Conservation (phyloP, 2,797 vertebrate species). For the Stomatorhinus walkeri region DNA sequence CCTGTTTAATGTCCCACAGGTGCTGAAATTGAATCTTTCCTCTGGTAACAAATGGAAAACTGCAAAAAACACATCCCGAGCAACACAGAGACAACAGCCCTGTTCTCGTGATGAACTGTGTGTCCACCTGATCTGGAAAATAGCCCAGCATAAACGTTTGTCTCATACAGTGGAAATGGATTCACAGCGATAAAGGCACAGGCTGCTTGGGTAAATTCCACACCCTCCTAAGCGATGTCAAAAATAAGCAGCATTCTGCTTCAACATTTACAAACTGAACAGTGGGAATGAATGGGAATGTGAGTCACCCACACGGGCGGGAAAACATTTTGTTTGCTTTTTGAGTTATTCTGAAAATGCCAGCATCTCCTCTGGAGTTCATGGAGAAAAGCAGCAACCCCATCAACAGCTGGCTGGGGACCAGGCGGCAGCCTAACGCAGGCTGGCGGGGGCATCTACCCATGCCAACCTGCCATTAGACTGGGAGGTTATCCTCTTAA, state of each 20-base stretch:
- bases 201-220: background rate
- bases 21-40: background rate
- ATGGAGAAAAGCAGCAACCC: slow-evolving; percentile 58
- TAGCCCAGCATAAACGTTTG: slow-evolving; percentile 13
- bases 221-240: background rate
- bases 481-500: slow-evolving; percentile 45
- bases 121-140: background rate
- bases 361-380: slow-evolving; percentile 31
- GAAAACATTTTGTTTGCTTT: slow-evolving; percentile 1
- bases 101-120: background rate
- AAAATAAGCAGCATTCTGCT: slow-evolving; percentile 14
- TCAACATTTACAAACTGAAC: slow-evolving; percentile 16
- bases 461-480: slow-evolving; percentile 51
- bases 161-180: slow-evolving; percentile 26
- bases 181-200: slow-evolving; percentile 26
- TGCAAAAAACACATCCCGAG: background rate
- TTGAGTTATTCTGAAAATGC: slow-evolving; percentile 15
- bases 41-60: background rate
- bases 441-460: slow-evolving; percentile 42
- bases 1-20: background rate
- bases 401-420: slow-evolving; percentile 58
- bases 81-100: background rate
- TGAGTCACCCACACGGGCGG: background rate
- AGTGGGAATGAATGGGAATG: background rate
- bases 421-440: slow-evolving; percentile 51